Percentiles rank a stretch among this genome's conserved stretches.
Conservation (phyloP, 2,113 vertebrate species). For the Tragelaphus buxtoni region DNA sequence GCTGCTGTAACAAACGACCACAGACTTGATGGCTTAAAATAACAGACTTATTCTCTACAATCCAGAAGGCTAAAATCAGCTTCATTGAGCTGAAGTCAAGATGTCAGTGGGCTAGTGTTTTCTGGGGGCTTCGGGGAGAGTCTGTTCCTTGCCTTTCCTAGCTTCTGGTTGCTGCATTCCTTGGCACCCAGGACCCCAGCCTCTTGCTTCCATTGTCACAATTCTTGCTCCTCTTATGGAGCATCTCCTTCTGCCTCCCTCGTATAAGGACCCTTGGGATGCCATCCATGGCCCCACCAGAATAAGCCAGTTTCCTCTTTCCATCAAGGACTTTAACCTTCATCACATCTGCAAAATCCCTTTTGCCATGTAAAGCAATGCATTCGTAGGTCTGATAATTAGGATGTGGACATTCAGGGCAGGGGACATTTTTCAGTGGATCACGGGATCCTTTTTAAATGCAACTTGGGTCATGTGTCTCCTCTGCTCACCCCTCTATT, state of each 20-base stretch:
- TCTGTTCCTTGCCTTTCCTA: not conserved
- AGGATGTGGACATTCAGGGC: not conserved
- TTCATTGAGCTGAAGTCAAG: not conserved
- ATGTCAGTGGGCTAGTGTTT: fast-evolving
- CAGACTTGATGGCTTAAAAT: not conserved
- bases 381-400: not conserved
- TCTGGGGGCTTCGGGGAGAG: not conserved
- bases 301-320: not conserved
- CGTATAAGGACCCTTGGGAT: not conserved
- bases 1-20: not conserved
- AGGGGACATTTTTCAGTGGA: not conserved
- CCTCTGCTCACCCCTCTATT: not conserved
- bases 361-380: not conserved
- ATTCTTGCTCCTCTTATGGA: not conserved
- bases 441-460: not conserved
- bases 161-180: not conserved
- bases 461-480: not conserved
- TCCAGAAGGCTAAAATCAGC: not conserved
- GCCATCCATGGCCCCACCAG: not conserved
- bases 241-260: not conserved
- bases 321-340: not conserved
- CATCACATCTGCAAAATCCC: not conserved
- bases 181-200: fast-evolving
- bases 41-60: not conserved
- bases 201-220: not conserved